A percentile compares a stretch with the other conserved stretches of the same genome.
Evolutionary conservation across 2,113 vertebrate species (phyloP).

Genomic region (Sturnira hondurensis): DNA sequence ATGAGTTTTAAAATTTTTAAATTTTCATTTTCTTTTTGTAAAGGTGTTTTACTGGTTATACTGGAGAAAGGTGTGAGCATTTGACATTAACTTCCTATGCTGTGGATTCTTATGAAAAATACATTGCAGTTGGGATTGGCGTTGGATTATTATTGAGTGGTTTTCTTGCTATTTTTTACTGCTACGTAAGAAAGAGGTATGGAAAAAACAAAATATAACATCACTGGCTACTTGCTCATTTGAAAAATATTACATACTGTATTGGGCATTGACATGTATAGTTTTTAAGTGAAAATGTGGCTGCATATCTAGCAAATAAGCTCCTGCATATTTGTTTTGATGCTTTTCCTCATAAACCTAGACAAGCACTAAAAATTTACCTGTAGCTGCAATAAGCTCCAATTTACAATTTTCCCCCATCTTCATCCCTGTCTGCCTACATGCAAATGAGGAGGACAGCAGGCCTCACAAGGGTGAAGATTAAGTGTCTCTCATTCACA

Average conservation of each 20-base stretch:
- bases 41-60: conserved; percentile 83
- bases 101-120: conserved; percentile 79
- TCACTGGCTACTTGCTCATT: neutral
- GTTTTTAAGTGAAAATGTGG: neutral
- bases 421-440: neutral
- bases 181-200: conserved; percentile 82
- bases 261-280: neutral
- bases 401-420: neutral
- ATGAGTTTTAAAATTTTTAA: neutral
- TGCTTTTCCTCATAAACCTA: conserved; percentile 8
- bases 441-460: neutral
- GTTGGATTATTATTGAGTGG: conserved; percentile 80
- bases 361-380: neutral
- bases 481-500: neutral
- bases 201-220: conserved; percentile 43
- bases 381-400: neutral
- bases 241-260: neutral
- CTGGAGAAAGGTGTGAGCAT: conserved; percentile 84
- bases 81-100: conserved; percentile 80
- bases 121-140: conserved; percentile 82
- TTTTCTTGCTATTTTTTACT: conserved; percentile 80
- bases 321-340: neutral
- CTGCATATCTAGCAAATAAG: neutral
- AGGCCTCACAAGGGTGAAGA: neutral
- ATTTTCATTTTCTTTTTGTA: conserved; percentile 47